phyloP scores from a whole-genome alignment of 2,888 invertebrate species.

The Sturmia bella region DNA sequence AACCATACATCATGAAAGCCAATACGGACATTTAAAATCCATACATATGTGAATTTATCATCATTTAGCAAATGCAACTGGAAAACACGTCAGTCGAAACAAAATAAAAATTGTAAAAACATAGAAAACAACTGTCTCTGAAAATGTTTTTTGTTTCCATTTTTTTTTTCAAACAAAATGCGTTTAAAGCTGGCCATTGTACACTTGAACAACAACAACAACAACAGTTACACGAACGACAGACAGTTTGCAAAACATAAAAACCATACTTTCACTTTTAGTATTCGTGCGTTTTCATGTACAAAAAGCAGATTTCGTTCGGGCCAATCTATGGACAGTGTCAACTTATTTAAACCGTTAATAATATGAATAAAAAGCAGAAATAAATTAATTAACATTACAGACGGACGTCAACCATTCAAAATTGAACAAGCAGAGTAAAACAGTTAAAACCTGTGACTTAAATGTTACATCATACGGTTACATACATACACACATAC shows the following conservation, averaged over 20 bases:
- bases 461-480: slow-evolving; percentile 42
- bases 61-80: slow-evolving; percentile 24
- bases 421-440: slow-evolving; percentile 8
- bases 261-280: slow-evolving; percentile 61
- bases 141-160: neutral
- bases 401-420: slow-evolving; percentile 42
- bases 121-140: slow-evolving; percentile 17
- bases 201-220: slow-evolving; percentile 18
- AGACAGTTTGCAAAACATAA: slow-evolving; percentile 37
- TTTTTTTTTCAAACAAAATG: slow-evolving; percentile 17
- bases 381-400: slow-evolving; percentile 57
- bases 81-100: slow-evolving; percentile 6
- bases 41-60: slow-evolving; percentile 12
- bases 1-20: slow-evolving; percentile 4
- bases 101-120: neutral
- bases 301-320: slow-evolving; percentile 31
- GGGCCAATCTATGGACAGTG: slow-evolving; percentile 52
- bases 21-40: neutral
- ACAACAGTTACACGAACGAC: slow-evolving; percentile 13
- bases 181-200: slow-evolving; percentile 41
- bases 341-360: slow-evolving; percentile 49
- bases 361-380: slow-evolving; percentile 23
- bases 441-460: slow-evolving; percentile 28
- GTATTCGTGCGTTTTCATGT: slow-evolving; percentile 3
- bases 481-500: too few species aligned